Conservation (phyloP, 2,113 vertebrate species). For the Mobula hypostoma region DNA sequence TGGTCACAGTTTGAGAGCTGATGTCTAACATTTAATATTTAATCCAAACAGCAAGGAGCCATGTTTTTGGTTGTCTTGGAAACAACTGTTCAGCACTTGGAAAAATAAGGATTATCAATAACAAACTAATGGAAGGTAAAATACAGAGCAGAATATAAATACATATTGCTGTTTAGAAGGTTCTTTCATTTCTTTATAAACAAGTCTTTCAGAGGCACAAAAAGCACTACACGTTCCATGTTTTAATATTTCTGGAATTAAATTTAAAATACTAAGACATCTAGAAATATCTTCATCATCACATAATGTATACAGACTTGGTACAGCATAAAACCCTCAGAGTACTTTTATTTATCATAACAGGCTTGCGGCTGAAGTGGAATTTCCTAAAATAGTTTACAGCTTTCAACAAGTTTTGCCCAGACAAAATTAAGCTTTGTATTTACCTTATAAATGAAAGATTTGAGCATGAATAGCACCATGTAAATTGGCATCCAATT, state of each 20-base stretch:
- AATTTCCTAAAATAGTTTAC: neutral
- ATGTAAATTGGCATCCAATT: neutral
- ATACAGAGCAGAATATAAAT: neutral
- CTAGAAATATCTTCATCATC: neutral
- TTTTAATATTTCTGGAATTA: neutral
- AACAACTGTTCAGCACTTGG: neutral
- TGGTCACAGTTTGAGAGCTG: too few relatives aligned
- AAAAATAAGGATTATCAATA: neutral
- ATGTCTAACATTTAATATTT: neutral
- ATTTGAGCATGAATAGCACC: neutral
- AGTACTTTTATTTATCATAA: slow-evolving; percentile 7
- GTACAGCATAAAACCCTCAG: neutral
- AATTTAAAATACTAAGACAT: neutral
- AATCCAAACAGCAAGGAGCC: neutral
- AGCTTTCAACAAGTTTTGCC: neutral
- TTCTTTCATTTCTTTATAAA: neutral
- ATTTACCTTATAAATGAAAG: neutral
- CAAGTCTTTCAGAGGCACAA: neutral
- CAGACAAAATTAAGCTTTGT: neutral
- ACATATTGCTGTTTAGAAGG: neutral
- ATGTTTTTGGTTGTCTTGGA: neutral
- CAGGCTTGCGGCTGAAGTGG: neutral
- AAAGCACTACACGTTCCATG: neutral
- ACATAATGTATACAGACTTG: neutral
- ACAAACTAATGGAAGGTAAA: neutral